Conservation (phyloP, 2,797 vertebrate genomes). For the Poecilia wingei region DNA sequence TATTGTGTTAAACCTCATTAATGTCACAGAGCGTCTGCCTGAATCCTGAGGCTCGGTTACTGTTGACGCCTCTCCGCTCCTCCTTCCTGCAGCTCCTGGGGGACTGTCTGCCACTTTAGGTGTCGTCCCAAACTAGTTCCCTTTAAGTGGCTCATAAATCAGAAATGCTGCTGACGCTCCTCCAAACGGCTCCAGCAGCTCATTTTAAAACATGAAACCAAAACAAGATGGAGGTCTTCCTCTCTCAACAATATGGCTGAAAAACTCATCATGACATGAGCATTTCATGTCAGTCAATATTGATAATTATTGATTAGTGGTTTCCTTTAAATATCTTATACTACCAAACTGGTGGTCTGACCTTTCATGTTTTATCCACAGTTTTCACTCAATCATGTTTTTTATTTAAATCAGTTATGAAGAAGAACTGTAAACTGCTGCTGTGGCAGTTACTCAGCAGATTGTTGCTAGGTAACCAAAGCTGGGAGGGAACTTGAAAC, state of each 20-base stretch:
- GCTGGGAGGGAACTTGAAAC: no score
- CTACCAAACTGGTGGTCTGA: no score
- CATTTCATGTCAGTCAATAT: no score
- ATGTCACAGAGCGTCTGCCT: not conserved
- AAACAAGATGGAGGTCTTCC: not conserved
- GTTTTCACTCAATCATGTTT: no score
- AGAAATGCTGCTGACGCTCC: not conserved
- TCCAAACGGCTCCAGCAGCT: not conserved
- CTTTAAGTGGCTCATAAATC: slow-evolving; percentile 3
- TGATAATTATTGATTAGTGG: no score
- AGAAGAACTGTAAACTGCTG: no score
- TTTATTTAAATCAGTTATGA: no score
- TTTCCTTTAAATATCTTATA: no score
- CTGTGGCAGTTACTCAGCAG: no score
- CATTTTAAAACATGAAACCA: not conserved
- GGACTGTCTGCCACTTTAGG: slow-evolving; percentile 1
- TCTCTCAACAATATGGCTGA: not conserved
- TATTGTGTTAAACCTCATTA: not conserved
- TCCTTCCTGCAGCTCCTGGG: not conserved
- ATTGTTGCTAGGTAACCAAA: no score
- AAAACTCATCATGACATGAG: no score
- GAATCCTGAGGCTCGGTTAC: not conserved
- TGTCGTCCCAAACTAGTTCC: slow-evolving; percentile 3
- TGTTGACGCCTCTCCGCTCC: not conserved
- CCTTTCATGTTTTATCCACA: no score